These are phyloP conservation scores for Manis javanica DNA, from an alignment of 2,797 vertebrate genomes.

Conservation along the genomic window DNA sequence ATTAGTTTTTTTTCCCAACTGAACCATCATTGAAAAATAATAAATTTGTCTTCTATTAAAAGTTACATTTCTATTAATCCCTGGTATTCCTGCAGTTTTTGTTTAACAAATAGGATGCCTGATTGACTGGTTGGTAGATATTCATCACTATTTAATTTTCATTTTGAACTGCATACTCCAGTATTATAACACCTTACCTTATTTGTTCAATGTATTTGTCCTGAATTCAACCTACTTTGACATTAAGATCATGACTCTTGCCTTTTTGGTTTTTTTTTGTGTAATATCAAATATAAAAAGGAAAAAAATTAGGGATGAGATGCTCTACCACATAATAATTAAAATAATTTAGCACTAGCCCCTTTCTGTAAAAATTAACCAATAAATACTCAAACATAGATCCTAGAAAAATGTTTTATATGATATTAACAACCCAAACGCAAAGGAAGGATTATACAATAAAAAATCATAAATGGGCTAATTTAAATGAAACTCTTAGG, in stretches of 20 bases:
- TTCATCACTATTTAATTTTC: not conserved
- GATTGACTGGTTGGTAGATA: not conserved
- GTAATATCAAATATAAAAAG: not conserved
- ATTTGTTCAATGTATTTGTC: not conserved
- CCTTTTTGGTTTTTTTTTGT: not conserved
- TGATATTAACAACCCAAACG: conserved; percentile 12
- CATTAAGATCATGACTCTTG: not conserved
- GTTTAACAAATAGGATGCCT: not conserved
- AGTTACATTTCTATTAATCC: not conserved
- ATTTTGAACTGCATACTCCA: not conserved
- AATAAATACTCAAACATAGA: not conserved
- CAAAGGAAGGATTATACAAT: not conserved
- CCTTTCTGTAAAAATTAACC: not conserved
- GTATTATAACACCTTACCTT: not conserved
- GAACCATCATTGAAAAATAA: not conserved
- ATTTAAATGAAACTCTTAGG: not conserved
- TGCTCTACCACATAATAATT: conserved; percentile 5
- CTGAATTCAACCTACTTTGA: not conserved
- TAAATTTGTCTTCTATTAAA: not conserved
- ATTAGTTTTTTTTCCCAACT: not conserved
- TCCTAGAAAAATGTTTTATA: not conserved
- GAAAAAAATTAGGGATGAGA: not conserved
- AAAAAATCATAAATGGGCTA: not conserved
- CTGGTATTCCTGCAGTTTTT: not conserved
- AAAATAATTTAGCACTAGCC: not conserved